phyloP scores from a whole-genome alignment of 2,888 invertebrate genomes.

The Plusia festucae region DNA sequence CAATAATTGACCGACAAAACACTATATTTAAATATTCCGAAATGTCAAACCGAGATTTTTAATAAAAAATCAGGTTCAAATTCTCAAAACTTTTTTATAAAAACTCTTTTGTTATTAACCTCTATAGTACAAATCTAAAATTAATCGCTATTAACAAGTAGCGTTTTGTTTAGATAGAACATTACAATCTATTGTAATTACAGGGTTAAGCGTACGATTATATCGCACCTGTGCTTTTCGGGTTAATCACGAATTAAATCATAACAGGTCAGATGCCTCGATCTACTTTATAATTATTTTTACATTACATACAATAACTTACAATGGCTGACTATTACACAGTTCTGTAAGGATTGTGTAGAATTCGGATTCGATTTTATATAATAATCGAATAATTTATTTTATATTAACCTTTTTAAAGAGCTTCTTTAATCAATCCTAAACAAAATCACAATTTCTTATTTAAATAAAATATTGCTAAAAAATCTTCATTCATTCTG shows the following conservation, averaged over 20 bases:
- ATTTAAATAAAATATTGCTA: too few species aligned
- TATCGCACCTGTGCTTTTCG: conserved; percentile 45
- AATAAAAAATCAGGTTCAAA: conserved; percentile 4
- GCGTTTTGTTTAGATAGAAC: conserved; percentile 16
- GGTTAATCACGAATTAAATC: conserved; percentile 46
- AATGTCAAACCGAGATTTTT: conserved; percentile 1
- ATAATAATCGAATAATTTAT: too few species aligned
- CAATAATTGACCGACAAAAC: not conserved
- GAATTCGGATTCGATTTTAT: too few species aligned
- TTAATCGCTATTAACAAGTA: conserved; percentile 33
- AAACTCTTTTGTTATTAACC: not conserved
- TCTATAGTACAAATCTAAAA: not conserved
- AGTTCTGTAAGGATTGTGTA: conserved; percentile 7
- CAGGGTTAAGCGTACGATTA: conserved; percentile 28
- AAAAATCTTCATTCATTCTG: too few species aligned
- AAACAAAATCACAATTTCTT: too few species aligned
- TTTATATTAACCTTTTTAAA: too few species aligned
- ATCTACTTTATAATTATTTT: conserved; percentile 59
- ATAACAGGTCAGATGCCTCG: conserved; percentile 47
- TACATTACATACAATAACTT: conserved; percentile 51
- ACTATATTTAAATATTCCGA: not conserved
- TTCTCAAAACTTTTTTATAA: not conserved
- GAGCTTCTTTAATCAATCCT: too few species aligned
- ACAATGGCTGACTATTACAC: conserved; percentile 15
- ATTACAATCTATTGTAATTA: conserved; percentile 17